Percentiles rank a stretch among this genome's conserved stretches.
These are phyloP conservation scores for Ophioninae sp. DNA, from an alignment of 2,888 invertebrate species.

Conservation along the genomic window DNA sequence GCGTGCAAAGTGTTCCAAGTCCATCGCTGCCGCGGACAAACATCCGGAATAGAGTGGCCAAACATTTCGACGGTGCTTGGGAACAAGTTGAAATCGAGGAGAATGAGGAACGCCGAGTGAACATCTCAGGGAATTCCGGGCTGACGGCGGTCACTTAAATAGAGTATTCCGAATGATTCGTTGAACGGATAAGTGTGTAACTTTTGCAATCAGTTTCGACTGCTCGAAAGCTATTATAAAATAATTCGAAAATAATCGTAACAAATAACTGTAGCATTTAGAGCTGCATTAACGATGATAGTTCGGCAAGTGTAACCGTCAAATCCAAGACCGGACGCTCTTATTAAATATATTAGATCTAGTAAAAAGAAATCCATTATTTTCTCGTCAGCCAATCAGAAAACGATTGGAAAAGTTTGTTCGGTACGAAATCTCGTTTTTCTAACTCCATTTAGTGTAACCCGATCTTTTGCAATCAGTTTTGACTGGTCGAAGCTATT, in stretches of 20 bases:
- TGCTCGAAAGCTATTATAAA: not conserved
- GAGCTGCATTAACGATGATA: not conserved
- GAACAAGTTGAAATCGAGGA: conserved; percentile 34
- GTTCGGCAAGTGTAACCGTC: no score
- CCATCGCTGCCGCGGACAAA: conserved; percentile 25
- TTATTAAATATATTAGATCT: not conserved
- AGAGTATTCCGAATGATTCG: conserved; percentile 48
- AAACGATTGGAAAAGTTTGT: no score
- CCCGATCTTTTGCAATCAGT: not conserved
- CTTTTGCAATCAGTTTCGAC: not conserved
- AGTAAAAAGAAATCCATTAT: not conserved
- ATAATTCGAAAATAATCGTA: not conserved
- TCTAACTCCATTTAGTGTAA: no score
- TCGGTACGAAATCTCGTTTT: no score
- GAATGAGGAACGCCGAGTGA: conserved; percentile 18
- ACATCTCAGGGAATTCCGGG: conserved; percentile 14
- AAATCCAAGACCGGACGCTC: not conserved
- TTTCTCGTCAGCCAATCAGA: no score
- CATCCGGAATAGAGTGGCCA: conserved; percentile 19
- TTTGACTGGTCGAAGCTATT: not conserved
- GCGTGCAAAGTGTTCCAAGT: conserved; percentile 38
- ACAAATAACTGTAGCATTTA: not conserved
- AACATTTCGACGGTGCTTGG: conserved; percentile 22
- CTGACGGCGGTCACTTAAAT: conserved; percentile 37
- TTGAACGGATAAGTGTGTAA: not conserved